Evolutionary conservation across 2,113 vertebrate genomes (phyloP).

Genomic region (Trichechus manatus): DNA sequence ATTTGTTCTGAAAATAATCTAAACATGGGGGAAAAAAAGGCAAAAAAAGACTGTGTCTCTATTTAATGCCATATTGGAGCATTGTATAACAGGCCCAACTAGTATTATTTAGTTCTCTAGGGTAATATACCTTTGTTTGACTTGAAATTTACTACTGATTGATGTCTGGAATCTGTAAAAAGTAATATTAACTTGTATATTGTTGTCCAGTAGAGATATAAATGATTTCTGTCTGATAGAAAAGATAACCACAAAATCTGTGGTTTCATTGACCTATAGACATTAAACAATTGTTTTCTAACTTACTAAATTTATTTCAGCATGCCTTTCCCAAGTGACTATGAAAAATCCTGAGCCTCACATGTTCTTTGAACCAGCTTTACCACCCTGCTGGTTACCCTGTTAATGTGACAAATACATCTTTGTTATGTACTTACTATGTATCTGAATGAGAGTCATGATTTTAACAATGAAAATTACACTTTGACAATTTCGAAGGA

Average conservation of each 20-base stretch:
- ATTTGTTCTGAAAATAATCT: conserved; percentile 24
- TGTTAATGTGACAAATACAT: conserved; percentile 20
- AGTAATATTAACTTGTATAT: neutral
- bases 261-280: neutral
- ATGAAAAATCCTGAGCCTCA: neutral
- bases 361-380: neutral
- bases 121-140: neutral
- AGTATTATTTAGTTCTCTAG: neutral
- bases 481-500: neutral
- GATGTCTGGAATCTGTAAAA: neutral
- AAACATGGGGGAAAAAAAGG: neutral
- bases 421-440: neutral
- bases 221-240: neutral
- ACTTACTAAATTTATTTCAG: conserved; percentile 40
- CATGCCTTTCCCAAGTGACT: neutral
- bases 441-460: neutral
- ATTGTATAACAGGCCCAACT: fast-evolving
- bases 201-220: conserved; percentile 17
- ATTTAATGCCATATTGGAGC: neutral
- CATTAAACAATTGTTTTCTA: conserved; percentile 8
- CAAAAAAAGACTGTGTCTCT: neutral
- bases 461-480: conserved; percentile 29
- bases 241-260: neutral
- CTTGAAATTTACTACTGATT: neutral
- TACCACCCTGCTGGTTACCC: neutral